Conservation (phyloP, 92 coral and sea anemone genomes). For the Galaxea fascicularis region DNA sequence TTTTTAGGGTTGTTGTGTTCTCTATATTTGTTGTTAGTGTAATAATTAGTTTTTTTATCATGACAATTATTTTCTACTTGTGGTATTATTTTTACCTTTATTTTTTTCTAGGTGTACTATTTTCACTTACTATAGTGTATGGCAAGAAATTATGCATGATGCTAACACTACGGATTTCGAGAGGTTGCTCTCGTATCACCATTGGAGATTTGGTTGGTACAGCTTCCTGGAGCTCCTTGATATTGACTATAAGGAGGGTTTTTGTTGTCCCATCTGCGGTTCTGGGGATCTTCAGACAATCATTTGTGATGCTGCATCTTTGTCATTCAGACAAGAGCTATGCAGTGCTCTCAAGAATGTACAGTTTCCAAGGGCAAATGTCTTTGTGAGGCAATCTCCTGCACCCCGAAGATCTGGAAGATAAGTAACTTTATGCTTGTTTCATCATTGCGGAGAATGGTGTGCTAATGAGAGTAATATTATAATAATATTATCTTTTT, state of each 20-base stretch:
- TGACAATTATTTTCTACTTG: not conserved
- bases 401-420: constrained; percentile 12
- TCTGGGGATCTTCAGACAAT: constrained; percentile 28
- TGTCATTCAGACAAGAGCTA: constrained; percentile 56
- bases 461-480: no score
- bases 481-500: no score
- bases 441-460: no score
- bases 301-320: constrained; percentile 64
- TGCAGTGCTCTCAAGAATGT: constrained; percentile 4
- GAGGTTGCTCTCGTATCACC: constrained; percentile 48
- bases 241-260: constrained; percentile 52
- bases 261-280: constrained; percentile 56
- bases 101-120: constrained; percentile 44
- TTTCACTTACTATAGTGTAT: constrained; percentile 52
- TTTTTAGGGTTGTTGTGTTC: no score
- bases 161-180: constrained; percentile 28
- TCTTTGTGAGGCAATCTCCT: constrained; percentile 11
- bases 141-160: constrained; percentile 59
- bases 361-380: not conserved
- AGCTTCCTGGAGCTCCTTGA: constrained; percentile 68
- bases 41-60: no score
- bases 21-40: no score
- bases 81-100: not conserved
- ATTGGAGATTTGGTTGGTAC: constrained; percentile 69
- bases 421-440: constrained; percentile 10